Conservation (phyloP, 2,888 invertebrate species). For the Parthenolecanium corni region DNA sequence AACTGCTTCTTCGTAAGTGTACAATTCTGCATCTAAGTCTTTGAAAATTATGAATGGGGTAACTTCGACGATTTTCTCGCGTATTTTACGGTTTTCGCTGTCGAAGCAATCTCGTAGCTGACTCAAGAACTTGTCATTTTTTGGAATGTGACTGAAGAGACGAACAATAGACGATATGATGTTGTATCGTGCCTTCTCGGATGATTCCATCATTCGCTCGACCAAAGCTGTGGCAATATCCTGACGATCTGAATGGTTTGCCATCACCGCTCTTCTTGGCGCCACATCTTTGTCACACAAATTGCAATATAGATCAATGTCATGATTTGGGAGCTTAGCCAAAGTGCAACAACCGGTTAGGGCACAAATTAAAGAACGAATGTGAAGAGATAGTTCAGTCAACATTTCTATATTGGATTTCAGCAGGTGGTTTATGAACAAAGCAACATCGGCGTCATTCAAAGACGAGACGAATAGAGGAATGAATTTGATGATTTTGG, state of each 20-base stretch:
- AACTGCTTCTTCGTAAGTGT: neutral
- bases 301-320: neutral
- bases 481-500: neutral
- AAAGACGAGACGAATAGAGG: neutral
- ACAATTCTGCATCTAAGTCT: neutral
- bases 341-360: neutral
- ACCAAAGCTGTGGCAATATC: neutral
- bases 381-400: neutral
- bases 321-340: neutral
- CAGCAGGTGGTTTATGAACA: neutral
- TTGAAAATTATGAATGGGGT: constrained; percentile 4
- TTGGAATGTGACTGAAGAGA: constrained; percentile 1
- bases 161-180: neutral
- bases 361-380: neutral
- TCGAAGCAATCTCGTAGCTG: neutral
- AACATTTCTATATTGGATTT: neutral
- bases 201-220: neutral
- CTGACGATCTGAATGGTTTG: neutral
- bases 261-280: too few relatives aligned
- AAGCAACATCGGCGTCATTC: neutral
- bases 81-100: neutral
- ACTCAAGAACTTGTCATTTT: neutral
- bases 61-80: constrained; percentile 14
- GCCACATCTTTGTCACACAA: neutral
- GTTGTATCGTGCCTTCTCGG: neutral